Conservation (phyloP, 2,888 invertebrate species). For the Volucella zonaria region DNA sequence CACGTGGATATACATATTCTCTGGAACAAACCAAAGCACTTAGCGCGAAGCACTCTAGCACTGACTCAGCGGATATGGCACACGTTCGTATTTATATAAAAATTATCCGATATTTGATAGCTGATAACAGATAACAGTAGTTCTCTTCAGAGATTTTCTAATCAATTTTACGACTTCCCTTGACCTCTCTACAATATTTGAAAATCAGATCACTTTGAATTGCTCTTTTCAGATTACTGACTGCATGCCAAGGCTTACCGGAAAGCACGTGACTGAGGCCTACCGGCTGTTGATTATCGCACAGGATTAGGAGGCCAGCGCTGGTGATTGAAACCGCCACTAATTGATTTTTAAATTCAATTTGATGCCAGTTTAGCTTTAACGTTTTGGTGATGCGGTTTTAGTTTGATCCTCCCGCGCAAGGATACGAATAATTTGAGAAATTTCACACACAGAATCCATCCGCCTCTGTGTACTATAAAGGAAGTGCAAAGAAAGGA, state of each 20-base stretch:
- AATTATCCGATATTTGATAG: conserved; percentile 26
- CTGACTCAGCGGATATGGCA: conserved; percentile 63
- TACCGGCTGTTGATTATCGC: conserved; percentile 30
- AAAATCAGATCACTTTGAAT: background rate
- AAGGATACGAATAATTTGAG: conserved; percentile 65
- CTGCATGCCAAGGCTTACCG: conserved; percentile 5
- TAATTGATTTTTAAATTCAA: conserved; percentile 70
- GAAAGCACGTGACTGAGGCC: conserved; percentile 61
- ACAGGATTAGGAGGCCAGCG: conserved; percentile 1
- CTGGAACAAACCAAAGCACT: conserved; percentile 46
- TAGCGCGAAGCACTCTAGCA: conserved; percentile 31
- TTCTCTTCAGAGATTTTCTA: conserved; percentile 10
- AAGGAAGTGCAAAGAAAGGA: conserved; percentile 67
- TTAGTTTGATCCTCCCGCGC: conserved; percentile 38
- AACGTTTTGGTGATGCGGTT: conserved; percentile 1
- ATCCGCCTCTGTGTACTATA: conserved; percentile 41
- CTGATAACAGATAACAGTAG: conserved; percentile 14
- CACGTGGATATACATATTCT: conserved; percentile 53
- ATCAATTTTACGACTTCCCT: conserved; percentile 41
- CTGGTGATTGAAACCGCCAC: conserved; percentile 55
- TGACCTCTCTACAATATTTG: background rate
- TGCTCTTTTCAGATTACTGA: background rate
- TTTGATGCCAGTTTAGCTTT: conserved; percentile 58
- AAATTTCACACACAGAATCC: conserved; percentile 63
- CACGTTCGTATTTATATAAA: conserved; percentile 47